phyloP scores from a whole-genome alignment of 2,888 invertebrate genomes.

The Polydrusus cervinus region DNA sequence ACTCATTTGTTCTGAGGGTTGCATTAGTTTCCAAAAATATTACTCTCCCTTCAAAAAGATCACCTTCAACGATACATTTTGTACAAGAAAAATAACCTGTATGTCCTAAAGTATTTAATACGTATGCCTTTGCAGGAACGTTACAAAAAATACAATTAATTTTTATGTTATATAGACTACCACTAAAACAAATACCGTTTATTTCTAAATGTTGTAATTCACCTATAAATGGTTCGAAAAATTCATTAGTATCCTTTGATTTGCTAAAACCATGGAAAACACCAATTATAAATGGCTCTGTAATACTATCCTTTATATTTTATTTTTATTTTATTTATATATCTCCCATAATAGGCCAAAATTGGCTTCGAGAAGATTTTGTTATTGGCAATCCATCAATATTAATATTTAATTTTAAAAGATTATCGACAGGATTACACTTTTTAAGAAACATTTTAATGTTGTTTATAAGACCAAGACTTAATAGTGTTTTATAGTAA shows the following conservation, averaged over 20 bases:
- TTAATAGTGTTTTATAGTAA: too few species aligned
- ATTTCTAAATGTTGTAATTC: conserved; percentile 33
- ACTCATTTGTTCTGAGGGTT: conserved; percentile 22
- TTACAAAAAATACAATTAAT: conserved; percentile 43
- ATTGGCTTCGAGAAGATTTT: conserved; percentile 17
- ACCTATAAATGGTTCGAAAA: conserved; percentile 41
- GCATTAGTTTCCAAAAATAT: conserved; percentile 21
- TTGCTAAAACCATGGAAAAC: conserved; percentile 44
- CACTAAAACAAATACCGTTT: conserved; percentile 41
- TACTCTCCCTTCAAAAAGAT: conserved; percentile 15
- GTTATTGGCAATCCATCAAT: conserved; percentile 17
- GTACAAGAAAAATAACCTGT: conserved; percentile 44
- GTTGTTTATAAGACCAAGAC: neutral
- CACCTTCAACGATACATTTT: conserved; percentile 41
- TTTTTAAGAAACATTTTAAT: neutral
- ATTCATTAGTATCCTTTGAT: conserved; percentile 33
- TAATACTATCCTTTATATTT: conserved; percentile 8
- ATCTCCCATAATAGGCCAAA: conserved; percentile 20
- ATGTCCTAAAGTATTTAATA: conserved; percentile 41
- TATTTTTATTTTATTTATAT: too few species aligned
- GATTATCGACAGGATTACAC: neutral
- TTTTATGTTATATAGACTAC: conserved; percentile 22
- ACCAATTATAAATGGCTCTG: conserved; percentile 36
- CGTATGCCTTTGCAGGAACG: conserved; percentile 40
- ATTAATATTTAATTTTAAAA: conserved; percentile 4